Base-by-base conservation (phyloP, 2,797 vertebrate genomes). In the Falco rusticolus region DNA sequence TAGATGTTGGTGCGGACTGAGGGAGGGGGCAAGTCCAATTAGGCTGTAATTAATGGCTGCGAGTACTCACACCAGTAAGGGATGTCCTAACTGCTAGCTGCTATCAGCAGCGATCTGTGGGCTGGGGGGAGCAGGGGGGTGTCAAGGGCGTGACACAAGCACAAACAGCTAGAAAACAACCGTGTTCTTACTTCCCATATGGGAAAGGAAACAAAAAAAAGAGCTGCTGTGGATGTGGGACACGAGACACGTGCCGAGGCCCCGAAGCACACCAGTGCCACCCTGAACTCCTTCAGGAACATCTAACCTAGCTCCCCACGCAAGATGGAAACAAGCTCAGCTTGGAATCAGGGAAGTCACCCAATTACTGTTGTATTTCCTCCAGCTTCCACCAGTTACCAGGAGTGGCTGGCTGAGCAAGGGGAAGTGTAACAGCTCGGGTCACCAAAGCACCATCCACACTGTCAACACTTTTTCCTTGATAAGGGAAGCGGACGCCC, bases 401-500 rank as follows among this genome's bases (percentile, higher is more conserved):
- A 45, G 53, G 54, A 43, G 21, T 3, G 18, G 45, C 15, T 18
- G 69, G 51, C 22, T 12, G 19, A 39, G n/a, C 22, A 45, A n/a
- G 28, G 53, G 11, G 18, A 37, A 37, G 28, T 1, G 8, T 2
- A n/a, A 59, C 17, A 34, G 51, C 43, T 1, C 5, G 68, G 39
- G 31, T 11, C 59, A 45, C 5, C 66, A 31, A 22, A 19, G 43
- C 3, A 1, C n/a, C 24, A 19, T 8, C 39, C 29, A 6, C 28
- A 2, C 25, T 12, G 26, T 14, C 59, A 26, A 12, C 9, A 2
- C 29, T 13, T 34, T 18, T 16, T 26, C 85, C 45, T 33, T 4
- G 45, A 24, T 1, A 15, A 18, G 37, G 60, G 33, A 24, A 24
- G 10, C 0, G 4, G 59, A 24, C 11, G 1, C 21, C 8, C 3